These are phyloP conservation scores for Pterobdella sp. DNA, from an alignment of 2,888 invertebrate species.

Conservation along the genomic window DNA sequence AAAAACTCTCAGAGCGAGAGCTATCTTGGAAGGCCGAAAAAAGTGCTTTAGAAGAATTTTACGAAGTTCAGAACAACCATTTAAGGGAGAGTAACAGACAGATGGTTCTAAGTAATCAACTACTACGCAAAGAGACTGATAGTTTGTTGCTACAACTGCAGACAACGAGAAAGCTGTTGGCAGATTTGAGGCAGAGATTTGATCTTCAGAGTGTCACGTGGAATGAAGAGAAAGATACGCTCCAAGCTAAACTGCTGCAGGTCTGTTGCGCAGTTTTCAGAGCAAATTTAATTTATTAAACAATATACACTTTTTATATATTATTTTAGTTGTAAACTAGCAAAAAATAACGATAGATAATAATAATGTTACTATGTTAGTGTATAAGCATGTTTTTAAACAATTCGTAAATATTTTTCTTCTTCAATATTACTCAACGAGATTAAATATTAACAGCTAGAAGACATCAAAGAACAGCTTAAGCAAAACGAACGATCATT, in stretches of 20 bases:
- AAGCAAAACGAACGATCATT: conserved; percentile 42
- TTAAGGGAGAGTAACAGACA: conserved; percentile 30
- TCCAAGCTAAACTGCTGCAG: conserved; percentile 19
- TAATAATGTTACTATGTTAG: too few species aligned
- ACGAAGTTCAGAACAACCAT: conserved; percentile 26
- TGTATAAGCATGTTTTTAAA: too few species aligned
- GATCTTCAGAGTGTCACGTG: conserved; percentile 39
- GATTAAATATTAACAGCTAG: too few species aligned
- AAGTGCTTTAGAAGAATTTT: conserved; percentile 32
- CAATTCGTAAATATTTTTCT: too few species aligned
- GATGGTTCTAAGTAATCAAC: conserved; percentile 24
- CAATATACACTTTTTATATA: not conserved
- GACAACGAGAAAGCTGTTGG: conserved; percentile 33
- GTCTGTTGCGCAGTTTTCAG: conserved; percentile 2
- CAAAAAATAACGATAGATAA: too few species aligned
- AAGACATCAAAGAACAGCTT: conserved; percentile 32
- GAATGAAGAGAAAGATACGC: conserved; percentile 42
- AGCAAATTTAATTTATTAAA: not conserved
- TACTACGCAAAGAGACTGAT: conserved; percentile 33
- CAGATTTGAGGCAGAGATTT: conserved; percentile 37
- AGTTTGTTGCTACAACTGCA: conserved; percentile 34
- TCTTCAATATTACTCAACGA: too few species aligned
- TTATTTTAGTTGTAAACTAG: too few species aligned
- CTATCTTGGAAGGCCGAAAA: conserved; percentile 33
- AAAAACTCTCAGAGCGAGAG: conserved; percentile 33